These are phyloP conservation scores for Scolopax mira DNA, from an alignment of 2,113 vertebrate genomes.

Conservation along the genomic window DNA sequence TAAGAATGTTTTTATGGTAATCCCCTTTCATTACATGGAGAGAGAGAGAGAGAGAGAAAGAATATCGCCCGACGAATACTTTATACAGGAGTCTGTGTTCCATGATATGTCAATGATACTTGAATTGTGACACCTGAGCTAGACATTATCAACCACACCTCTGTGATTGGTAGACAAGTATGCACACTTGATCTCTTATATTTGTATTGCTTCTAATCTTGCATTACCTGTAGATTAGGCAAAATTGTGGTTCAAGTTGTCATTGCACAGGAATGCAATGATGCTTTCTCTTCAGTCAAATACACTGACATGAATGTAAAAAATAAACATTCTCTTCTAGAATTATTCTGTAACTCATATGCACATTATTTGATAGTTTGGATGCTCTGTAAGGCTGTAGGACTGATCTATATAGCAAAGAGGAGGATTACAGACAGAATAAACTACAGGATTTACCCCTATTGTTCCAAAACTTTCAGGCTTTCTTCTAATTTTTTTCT, in stretches of 20 bases:
- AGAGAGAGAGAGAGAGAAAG: neutral
- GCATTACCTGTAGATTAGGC: neutral
- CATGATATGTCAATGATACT: neutral
- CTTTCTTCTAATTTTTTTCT: slow-evolving; percentile 78
- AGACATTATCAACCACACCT: neutral
- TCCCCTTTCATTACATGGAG: neutral
- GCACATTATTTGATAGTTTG: neutral
- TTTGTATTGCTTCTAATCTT: neutral
- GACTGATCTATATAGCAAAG: neutral
- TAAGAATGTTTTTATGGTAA: neutral
- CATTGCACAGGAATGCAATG: neutral
- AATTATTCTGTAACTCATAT: neutral
- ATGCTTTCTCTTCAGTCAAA: neutral
- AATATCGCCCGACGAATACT: neutral
- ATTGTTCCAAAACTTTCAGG: slow-evolving; percentile 89
- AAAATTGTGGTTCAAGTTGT: neutral
- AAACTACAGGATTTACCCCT: slow-evolving; percentile 80
- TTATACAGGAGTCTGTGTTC: neutral
- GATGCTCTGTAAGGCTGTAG: neutral
- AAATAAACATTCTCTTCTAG: neutral
- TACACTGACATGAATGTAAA: neutral
- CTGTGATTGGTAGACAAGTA: neutral
- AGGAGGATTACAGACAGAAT: neutral
- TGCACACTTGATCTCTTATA: neutral
- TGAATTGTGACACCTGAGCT: neutral